Base-by-base conservation (phyloP, 2,113 vertebrate genomes). In the Microtus richardsoni region DNA sequence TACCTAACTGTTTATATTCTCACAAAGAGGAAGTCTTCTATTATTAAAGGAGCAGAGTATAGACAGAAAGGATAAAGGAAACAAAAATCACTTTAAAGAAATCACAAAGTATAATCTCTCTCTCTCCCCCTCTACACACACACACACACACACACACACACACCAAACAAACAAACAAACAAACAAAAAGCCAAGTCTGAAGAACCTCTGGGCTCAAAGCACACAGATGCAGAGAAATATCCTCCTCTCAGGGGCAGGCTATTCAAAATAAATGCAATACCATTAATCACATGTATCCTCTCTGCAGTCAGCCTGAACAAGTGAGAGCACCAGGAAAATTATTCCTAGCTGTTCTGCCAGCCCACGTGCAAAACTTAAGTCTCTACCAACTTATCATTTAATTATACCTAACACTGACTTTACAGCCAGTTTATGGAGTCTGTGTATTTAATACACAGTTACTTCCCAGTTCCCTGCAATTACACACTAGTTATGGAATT, bases 381-480 rank as follows among this genome's bases (percentile, higher is more conserved):
- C 74, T 49, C 91, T 30, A 86, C 71, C 41, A 71, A 88, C 41
- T 86, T 52, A 88, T 24, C 87, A 85, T 58, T n/a, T 97, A 95
- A 98, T 97, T 95, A 96, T 26, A 58, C 73, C 73, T 89, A 92
- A 95, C 68, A 80, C 68, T 78, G 74, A 39, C 75, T 97, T 97
- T 95, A 96, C 84, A 60, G 83, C 54, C 74, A 84, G 86, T 95
- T 97, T 97, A 96, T 95, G 83, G 91, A 87, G 73, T 75, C 84
- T 78, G 68, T 52, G 11, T 75, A 71, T 89, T 91, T 89, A 89
- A 97, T 41, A 88, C 89, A 96, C 85, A 97, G 91, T 96, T 97
- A 78, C 54, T 91, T 75, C 91, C 89, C 91, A 64, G 49, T 91
- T 97, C 66, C 91, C 70, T 92, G 68, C 74, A 91, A 89, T 92